Evolutionary conservation across 2,888 invertebrate species (phyloP).

Genomic region (Meiosimyza decipiens): DNA sequence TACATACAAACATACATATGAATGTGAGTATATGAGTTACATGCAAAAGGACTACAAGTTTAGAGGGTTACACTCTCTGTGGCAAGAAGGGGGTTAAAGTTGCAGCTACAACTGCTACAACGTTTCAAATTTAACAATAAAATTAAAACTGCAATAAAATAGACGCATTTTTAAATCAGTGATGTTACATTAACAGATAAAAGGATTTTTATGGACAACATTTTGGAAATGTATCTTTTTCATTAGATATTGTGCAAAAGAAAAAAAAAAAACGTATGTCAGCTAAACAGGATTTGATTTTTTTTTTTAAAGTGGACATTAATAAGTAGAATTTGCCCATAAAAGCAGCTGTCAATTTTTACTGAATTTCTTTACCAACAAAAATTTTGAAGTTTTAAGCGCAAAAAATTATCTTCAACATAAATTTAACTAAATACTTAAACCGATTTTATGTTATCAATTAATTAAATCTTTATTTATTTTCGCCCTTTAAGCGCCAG

Average conservation of each 20-base stretch:
- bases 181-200: too few species aligned
- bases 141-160: too few species aligned
- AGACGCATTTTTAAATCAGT: not conserved
- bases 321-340: not conserved
- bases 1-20: not conserved
- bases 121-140: too few species aligned
- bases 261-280: conserved; percentile 10
- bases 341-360: not conserved
- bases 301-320: conserved; percentile 32
- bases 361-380: too few species aligned
- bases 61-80: too few species aligned
- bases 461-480: conserved; percentile 36
- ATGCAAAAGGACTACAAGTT: too few species aligned
- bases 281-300: conserved; percentile 29
- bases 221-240: too few species aligned
- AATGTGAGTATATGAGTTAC: too few species aligned
- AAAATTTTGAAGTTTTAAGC: too few species aligned
- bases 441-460: conserved; percentile 35
- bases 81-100: not conserved
- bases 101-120: not conserved
- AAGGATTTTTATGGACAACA: too few species aligned
- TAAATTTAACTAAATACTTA: not conserved
- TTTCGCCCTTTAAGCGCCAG: not conserved
- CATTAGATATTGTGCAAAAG: not conserved
- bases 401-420: too few species aligned